Base-by-base conservation (phyloP, 2,113 vertebrate species). In the Petroica traversi region DNA sequence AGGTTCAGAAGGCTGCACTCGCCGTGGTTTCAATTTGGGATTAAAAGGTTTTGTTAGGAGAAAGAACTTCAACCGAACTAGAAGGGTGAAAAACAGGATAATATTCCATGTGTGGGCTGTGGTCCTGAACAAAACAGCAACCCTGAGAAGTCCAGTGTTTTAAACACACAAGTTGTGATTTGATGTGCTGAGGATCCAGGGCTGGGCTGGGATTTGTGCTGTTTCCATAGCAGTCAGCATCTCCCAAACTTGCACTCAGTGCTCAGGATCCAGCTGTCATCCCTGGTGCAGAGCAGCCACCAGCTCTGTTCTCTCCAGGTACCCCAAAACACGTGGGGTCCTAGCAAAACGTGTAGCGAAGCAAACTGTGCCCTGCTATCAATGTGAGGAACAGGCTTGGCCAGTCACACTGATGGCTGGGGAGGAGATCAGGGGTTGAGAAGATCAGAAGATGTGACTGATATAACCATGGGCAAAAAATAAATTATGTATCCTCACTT, bases 11-110 rank as follows among this genome's bases (percentile, higher is more conserved):
- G 75, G 85, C 82, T 74, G 73, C 4, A 3, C 55, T 81, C 64
- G 68, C 90, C 52, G 1, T 84, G 88, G 68, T 95, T 97, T 93
- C 92, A 93, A 95, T 95, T 52, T 85, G 90, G 43, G 64, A 90
- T 88, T 75, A 90, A 93, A 95, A 90, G 64, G 41, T 73, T 95
- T 93, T 74, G 36, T 92, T 80, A 85, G 75, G 64, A 93, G 71
- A 75, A 74, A n/a, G 75, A 90, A 83, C 68, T 88, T 86, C 45
- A 14, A 71, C 63, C 22, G 9, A 48, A 57, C 48, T 34, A 28
- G 43, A 75, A 92, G 72, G 48, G 3, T 85, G 78, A 80, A 85
- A 92, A 95, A 52, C 85, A 93, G 75, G 63, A 38, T 80, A 80
- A 74, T 74, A 57, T 88, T 83, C 61, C 41, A 31, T 31, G 68